Conservation (phyloP, 2,888 invertebrate genomes). For the Tuta absoluta region DNA sequence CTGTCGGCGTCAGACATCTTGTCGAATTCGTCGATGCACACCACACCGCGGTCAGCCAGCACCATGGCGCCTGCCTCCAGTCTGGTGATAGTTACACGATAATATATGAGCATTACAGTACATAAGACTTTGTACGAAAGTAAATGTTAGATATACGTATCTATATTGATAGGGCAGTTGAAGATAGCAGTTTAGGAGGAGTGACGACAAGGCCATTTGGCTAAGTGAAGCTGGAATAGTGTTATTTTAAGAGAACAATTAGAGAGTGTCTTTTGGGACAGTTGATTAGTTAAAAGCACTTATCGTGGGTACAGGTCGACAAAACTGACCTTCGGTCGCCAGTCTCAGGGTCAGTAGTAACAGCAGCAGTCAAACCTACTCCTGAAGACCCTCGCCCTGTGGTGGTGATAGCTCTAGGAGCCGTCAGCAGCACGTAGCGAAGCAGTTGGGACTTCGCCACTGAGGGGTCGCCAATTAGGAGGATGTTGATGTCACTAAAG, state of each 20-base stretch:
- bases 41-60: slow-evolving; percentile 98
- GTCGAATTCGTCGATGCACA: slow-evolving; percentile 99
- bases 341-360: slow-evolving; percentile 97
- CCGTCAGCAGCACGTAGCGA: slow-evolving; percentile 96
- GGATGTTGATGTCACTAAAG: slow-evolving; percentile 88
- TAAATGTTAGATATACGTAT: too few relatives aligned
- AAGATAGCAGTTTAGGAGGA: slow-evolving; percentile 89
- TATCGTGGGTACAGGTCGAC: slow-evolving; percentile 98
- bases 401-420: slow-evolving; percentile 97
- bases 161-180: too few relatives aligned
- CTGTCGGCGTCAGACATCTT: slow-evolving; percentile 99
- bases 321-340: slow-evolving; percentile 84
- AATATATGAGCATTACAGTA: too few relatives aligned
- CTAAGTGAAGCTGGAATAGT: too few relatives aligned
- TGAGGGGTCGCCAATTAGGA: slow-evolving; percentile 98
- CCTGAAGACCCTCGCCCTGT: slow-evolving; percentile 99
- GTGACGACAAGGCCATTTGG: slow-evolving; percentile 98
- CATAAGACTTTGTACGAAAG: too few relatives aligned
- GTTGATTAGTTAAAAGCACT: too few relatives aligned
- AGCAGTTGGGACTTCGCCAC: slow-evolving; percentile 98
- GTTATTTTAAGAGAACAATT: too few relatives aligned
- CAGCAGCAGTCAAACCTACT: slow-evolving; percentile 99
- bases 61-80: slow-evolving; percentile 99
- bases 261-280: too few relatives aligned
- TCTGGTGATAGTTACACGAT: slow-evolving; percentile 57